A percentile compares a stretch with the other conserved stretches of the same genome.
These are phyloP conservation scores for Rhyacophila brunnea DNA, from an alignment of 1,140 invertebrate genomes.

Conservation along the genomic window DNA sequence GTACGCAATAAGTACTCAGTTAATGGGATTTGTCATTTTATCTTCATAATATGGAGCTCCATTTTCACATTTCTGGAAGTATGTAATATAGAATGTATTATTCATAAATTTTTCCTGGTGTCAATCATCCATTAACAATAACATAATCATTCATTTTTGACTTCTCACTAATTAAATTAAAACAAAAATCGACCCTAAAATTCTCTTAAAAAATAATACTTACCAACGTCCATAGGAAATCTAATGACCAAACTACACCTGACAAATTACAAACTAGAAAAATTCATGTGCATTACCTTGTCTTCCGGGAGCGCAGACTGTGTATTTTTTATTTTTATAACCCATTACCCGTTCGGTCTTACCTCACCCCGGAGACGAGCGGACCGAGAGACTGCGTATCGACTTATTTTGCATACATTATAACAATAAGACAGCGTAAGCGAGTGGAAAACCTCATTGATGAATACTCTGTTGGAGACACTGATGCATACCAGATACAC, in stretches of 20 bases:
- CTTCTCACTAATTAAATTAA: background rate
- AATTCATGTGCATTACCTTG: background rate
- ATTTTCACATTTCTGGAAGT: conserved; percentile 1
- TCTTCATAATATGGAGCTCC: background rate
- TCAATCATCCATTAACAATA: background rate
- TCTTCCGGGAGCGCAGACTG: background rate
- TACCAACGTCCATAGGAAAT: background rate
- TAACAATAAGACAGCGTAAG: too few relatives aligned
- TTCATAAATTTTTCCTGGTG: conserved; percentile 3
- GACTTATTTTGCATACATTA: too few relatives aligned
- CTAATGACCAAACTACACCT: conserved; percentile 1
- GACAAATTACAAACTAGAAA: background rate
- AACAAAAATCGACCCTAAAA: background rate
- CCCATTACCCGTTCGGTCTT: background rate
- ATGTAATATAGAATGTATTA: background rate
- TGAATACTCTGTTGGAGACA: too few relatives aligned
- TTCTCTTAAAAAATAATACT: too few relatives aligned
- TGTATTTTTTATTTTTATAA: background rate
- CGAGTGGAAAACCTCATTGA: too few relatives aligned
- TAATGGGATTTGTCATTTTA: too few relatives aligned
- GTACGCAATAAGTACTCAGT: too few relatives aligned
- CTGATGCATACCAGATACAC: too few relatives aligned
- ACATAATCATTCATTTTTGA: background rate
- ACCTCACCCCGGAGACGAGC: background rate
- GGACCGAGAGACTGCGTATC: too few relatives aligned